Evolutionary conservation across 37 sponge, comb jelly and placozoan species (phyloP), one percentile per base, ranked within the genome.

Genomic region (Spongilla lacustris): DNA sequence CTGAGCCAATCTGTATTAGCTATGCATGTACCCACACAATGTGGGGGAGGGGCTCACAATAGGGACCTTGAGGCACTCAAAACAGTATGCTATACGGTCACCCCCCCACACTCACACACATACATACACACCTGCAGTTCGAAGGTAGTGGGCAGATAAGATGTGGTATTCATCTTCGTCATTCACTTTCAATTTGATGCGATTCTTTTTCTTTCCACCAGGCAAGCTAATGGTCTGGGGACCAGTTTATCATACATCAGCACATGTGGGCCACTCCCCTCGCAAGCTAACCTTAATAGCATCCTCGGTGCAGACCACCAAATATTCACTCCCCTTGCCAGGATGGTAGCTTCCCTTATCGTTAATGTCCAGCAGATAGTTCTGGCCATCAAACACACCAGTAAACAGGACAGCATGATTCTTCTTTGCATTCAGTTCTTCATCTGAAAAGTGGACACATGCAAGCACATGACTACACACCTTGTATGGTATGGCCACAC

Each of bases 231-330:
- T 9, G 0, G 71, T 67, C 79, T 78, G 79, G 22, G 28, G 17
- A 36, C 69, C 0, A 72, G 73, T 58, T 58, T 17, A 58, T 58
- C 19, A 17, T 1, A 19, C 26, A 26, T 4, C 24, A 79, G 4
- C 49, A 79, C 38, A 81, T 35, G 70, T 13, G 21, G 19, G 69
- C 23, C 69, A 68, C 17, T 69, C 23, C n/a, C n/a, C n/a, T n/a
- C 36, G 17, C 22, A 36, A 30, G 67, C 75, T 25, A 58, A 91
- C 87, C 81, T 88, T 88, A 29, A 94, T 48, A 30, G 71, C 77
- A 25, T 94, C 95, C 48, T 94, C 95, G 4, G 92, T 88, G 32
- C 89, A 88, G 48, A 94, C 77, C 2, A 88, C 83, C 34, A 94
- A 14, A 72, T 91, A 88, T 48, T 94, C 92, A 0, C 74, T 50